Percentiles rank a stretch among this genome's conserved stretches.
phyloP scores from a whole-genome alignment of 2,888 invertebrate species.

The Troides helena region DNA sequence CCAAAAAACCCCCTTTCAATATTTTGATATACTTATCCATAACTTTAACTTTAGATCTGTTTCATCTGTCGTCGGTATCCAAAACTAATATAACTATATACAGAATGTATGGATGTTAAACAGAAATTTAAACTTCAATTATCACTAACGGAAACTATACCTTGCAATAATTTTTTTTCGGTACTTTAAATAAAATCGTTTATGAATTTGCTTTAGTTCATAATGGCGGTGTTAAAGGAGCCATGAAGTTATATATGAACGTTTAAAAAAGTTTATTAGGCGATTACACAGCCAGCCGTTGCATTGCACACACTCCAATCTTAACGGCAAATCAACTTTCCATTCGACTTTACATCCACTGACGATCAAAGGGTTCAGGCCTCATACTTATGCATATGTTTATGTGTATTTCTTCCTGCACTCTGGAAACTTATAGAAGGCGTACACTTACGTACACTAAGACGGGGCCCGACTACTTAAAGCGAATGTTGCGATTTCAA shows the following conservation, averaged over 20 bases:
- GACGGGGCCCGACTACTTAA: slow-evolving; percentile 8
- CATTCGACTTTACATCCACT: slow-evolving; percentile 31
- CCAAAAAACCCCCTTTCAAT: not conserved
- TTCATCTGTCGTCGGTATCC: too few species aligned
- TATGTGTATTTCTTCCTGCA: slow-evolving; percentile 25
- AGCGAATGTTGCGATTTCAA: not conserved
- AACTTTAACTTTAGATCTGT: too few species aligned
- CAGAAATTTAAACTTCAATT: not conserved
- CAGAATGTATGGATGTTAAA: not conserved
- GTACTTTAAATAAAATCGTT: not conserved
- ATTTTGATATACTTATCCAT: too few species aligned
- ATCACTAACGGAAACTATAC: not conserved
- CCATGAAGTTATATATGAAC: slow-evolving; percentile 18
- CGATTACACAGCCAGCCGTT: slow-evolving; percentile 28
- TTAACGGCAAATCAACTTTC: slow-evolving; percentile 31
- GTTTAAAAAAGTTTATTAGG: slow-evolving; percentile 27
- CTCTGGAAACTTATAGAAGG: slow-evolving; percentile 27
- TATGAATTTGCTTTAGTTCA: not conserved
- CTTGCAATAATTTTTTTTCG: not conserved
- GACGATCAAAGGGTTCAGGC: slow-evolving; percentile 29
- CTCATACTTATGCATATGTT: slow-evolving; percentile 1
- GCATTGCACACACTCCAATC: slow-evolving; percentile 29
- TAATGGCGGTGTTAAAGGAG: slow-evolving; percentile 15
- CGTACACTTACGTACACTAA: slow-evolving; percentile 11
- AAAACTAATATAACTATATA: not conserved